phyloP scores from a whole-genome alignment of 2,113 vertebrate species.

The Tringa solitaria region DNA sequence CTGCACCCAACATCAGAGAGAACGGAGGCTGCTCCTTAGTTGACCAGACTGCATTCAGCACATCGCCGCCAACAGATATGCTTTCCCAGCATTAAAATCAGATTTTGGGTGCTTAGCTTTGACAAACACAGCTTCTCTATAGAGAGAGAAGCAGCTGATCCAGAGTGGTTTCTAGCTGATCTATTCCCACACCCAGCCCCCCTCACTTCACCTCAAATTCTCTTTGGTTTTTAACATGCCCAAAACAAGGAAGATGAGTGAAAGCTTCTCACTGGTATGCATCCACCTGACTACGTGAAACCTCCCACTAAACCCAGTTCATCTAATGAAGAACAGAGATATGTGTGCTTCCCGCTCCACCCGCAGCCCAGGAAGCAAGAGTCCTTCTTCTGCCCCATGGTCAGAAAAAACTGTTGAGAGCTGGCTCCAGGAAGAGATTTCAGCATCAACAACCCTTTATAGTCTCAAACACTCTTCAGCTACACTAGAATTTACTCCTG shows the following conservation, averaged over 20 bases:
- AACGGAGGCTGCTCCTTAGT: background rate
- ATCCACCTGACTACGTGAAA: background rate
- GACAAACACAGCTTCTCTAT: background rate
- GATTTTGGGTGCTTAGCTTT: background rate
- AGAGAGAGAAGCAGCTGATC: background rate
- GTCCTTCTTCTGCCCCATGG: background rate
- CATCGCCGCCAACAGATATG: background rate
- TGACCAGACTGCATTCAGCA: background rate
- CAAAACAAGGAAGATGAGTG: background rate
- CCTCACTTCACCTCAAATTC: background rate
- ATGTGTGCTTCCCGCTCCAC: accelerated
- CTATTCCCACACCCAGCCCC: accelerated
- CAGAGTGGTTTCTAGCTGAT: background rate
- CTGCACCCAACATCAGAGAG: background rate
- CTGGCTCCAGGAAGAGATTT: background rate
- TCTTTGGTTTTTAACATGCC: background rate
- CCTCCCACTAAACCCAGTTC: background rate
- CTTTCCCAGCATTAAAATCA: background rate
- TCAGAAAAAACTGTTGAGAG: background rate
- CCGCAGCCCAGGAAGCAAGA: background rate
- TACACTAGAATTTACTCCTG: background rate
- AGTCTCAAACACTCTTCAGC: background rate
- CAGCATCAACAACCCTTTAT: background rate
- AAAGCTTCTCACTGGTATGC: background rate
- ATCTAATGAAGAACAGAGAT: background rate